Base-by-base conservation (phyloP, 2,888 invertebrate species). In the Notodonta ziczac region DNA sequence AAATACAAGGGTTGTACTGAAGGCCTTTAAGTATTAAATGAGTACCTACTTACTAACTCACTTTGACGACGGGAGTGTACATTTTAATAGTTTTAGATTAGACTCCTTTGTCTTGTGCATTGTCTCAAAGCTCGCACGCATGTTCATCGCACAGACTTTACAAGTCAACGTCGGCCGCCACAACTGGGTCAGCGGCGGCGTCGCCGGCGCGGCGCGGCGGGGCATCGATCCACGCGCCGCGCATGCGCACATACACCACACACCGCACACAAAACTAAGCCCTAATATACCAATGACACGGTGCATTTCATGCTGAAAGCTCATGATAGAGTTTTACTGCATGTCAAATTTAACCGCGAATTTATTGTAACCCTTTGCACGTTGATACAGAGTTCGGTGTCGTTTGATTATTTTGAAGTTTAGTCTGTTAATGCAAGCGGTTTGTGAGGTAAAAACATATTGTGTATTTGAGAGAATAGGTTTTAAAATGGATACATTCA, bases 161-260 rank as follows among this genome's bases (percentile, higher is more conserved):
- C 62, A 63, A 68, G 59, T 66, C 69, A 65, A 65, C 66, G 78
- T 76, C 80, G 80, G 78, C 73, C 76, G 78, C 1, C 40, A 55
- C 85, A 91, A 87, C 68, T 91, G 82, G 92, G 91, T 90, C 91
- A 90, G 73, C 79, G 81, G 74, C 88, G 87, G 85, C 83, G 40
- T 40, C 40, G 40, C 40, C 40, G 40, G 40, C 40, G 40, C 87
- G 79, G 81, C 86, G 83, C 84, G 87, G 76, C 64, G 66, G 69
- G 62, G 67, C 85, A 93, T 92, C 92, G 92, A 93, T 91, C 91
- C 83, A 65, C 52, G 61, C 68, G 46, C 58, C 83, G 69, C 92
- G 91, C 92, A 83, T 87, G 91, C 92, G 90, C 77, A 63, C 57
- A 13, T 56, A 12, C 61, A 61, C 61, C 58, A 69, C 61, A 64